phyloP scores from a whole-genome alignment of 2,888 invertebrate genomes.

The Priapulus caudatus region DNA sequence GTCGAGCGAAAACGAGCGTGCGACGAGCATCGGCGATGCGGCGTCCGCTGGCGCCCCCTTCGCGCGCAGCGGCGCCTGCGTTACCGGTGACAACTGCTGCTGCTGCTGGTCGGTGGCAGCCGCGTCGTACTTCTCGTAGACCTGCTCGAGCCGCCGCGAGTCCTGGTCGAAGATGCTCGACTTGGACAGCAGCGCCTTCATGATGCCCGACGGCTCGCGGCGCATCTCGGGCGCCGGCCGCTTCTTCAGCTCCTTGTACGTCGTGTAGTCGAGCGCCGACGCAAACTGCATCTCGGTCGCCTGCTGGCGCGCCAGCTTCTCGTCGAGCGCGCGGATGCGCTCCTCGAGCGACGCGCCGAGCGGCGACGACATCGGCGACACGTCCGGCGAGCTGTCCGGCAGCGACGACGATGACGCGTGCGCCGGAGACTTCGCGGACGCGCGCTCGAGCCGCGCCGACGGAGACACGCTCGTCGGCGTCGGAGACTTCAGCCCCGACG shows the following conservation, averaged over 20 bases:
- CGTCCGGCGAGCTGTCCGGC: slow-evolving; percentile 11
- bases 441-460: slow-evolving; percentile 16
- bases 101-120: too few species aligned
- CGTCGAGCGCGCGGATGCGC: slow-evolving; percentile 77
- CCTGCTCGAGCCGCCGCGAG: slow-evolving; percentile 68
- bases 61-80: too few species aligned
- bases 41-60: too few species aligned
- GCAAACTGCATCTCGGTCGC: slow-evolving; percentile 9
- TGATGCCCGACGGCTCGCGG: slow-evolving; percentile 82
- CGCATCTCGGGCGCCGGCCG: slow-evolving; percentile 51
- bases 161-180: slow-evolving; percentile 93
- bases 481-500: slow-evolving; percentile 15
- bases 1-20: too few species aligned
- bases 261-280: slow-evolving; percentile 30
- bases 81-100: too few species aligned
- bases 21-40: too few species aligned
- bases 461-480: slow-evolving; percentile 20
- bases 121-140: slow-evolving; percentile 71
- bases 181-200: slow-evolving; percentile 77
- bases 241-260: slow-evolving; percentile 35
- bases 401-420: neutral
- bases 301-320: slow-evolving; percentile 54
- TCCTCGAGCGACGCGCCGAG: slow-evolving; percentile 60
- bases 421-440: slow-evolving; percentile 7
- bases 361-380: slow-evolving; percentile 15